These are phyloP conservation scores for Sebastes matsubarae DNA, from an alignment of 2,797 vertebrate species.

Conservation along the genomic window DNA sequence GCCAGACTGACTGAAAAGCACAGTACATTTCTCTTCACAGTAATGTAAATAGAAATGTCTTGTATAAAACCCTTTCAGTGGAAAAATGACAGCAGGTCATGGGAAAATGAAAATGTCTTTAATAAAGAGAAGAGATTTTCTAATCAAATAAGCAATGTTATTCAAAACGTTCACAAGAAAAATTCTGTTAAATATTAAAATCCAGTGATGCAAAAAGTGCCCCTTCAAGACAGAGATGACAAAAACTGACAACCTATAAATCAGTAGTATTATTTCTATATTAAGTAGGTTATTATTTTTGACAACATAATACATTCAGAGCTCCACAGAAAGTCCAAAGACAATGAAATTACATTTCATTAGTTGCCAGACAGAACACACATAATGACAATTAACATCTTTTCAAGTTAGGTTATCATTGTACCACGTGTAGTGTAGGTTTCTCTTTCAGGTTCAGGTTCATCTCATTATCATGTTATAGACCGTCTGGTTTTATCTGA, in stretches of 20 bases:
- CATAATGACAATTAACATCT: background rate
- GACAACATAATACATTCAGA: background rate
- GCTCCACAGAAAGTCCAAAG: background rate
- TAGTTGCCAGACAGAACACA: background rate
- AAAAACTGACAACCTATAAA: background rate
- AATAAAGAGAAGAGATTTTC: slow-evolving; percentile 2
- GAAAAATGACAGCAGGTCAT: background rate
- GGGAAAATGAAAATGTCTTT: slow-evolving; percentile 3
- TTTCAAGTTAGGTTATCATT: slow-evolving; percentile 10
- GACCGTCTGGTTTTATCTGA: background rate
- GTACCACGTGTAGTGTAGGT: background rate
- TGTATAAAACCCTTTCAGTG: background rate
- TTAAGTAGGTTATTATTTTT: background rate
- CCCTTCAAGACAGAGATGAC: background rate
- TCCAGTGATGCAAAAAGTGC: background rate
- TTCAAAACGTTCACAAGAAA: slow-evolving; percentile 1
- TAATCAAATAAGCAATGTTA: slow-evolving; percentile 15
- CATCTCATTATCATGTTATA: background rate
- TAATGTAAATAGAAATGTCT: background rate
- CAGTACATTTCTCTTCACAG: background rate
- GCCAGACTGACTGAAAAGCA: background rate
- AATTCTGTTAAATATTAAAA: slow-evolving; percentile 1
- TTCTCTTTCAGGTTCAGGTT: background rate
- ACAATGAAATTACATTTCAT: background rate
- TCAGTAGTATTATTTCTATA: slow-evolving; percentile 36